Evolutionary conservation across 2,888 invertebrate species (phyloP), one percentile per base, ranked within the genome.

Genomic region (Amphimallon solstitiale): DNA sequence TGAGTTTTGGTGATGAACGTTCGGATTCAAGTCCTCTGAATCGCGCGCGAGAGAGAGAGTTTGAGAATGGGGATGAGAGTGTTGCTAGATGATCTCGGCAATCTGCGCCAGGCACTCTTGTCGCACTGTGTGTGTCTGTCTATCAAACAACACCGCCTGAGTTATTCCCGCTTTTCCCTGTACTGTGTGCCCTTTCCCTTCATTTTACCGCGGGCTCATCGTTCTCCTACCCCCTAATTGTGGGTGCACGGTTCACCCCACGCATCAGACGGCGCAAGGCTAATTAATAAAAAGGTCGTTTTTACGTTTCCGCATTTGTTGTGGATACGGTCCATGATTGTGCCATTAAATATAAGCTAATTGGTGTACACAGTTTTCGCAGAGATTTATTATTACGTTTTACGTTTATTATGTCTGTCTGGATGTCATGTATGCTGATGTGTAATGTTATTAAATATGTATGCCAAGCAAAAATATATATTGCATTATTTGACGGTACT

Each of bases 51-150:
- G 49, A 49, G 29, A 14, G 52, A 17, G 9, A 17, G 17, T 34
- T 48, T 19, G 35, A 66, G 65, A 59, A 61, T 67, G 65, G 66
- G 67, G 63, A 68, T 59, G 68, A 68, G 70, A 72, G 72, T 72
- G 68, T 70, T 67, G 71, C 72, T 71, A 72, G 74, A 75, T 75
- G 73, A 74, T 73, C 73, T 72, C 71, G 69, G 73, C 74, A 75
- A 75, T 75, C 74, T 75, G 73, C 70, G 73, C 72, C 70, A 70
- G 66, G 72, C 69, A 67, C 66, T 69, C 70, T 64, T 68, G 70
- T 69, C 67, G 59, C 67, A 67, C 56, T 56, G 9, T 56, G 40
- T 56, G 73, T 72, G 74, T 73, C 72, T 74, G 74, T 73, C 72
- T 74, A 73, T 74, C 73, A 74, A 73, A 66, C 70, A 68, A 68